Conservation (phyloP, 2,888 invertebrate genomes). For the Mythimna impura region DNA sequence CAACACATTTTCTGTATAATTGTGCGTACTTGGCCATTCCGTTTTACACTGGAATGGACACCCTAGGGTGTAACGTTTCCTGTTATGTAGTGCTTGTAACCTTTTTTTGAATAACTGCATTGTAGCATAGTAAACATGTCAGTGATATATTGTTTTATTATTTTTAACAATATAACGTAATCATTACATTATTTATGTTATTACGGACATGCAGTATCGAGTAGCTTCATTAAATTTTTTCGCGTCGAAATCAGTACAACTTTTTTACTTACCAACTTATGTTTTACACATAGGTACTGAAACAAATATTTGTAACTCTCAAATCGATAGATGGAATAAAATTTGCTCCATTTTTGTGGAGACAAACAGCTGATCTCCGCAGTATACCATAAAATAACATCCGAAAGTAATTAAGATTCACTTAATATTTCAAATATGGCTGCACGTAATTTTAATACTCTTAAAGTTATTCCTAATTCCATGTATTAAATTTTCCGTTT, state of each 20-base stretch:
- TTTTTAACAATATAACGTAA: constrained; percentile 5
- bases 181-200: neutral
- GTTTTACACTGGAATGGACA: constrained; percentile 61
- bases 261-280: too few species aligned
- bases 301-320: too few species aligned
- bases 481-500: neutral
- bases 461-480: neutral
- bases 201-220: neutral
- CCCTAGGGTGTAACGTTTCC: constrained; percentile 57
- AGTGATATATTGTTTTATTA: constrained; percentile 1
- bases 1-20: constrained; percentile 57
- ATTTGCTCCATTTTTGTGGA: too few species aligned
- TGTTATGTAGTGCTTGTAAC: constrained; percentile 45
- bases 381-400: neutral
- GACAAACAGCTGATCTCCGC: neutral
- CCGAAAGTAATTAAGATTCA: neutral
- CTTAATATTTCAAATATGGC: neutral
- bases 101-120: constrained; percentile 37
- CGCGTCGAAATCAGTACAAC: too few species aligned
- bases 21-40: constrained; percentile 53
- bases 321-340: too few species aligned
- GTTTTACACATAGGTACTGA: too few species aligned
- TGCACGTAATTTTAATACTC: constrained; percentile 5
- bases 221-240: neutral
- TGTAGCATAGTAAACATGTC: constrained; percentile 15